Base-by-base conservation (phyloP, 1,140 invertebrate genomes). In the Mamestra configurata region DNA sequence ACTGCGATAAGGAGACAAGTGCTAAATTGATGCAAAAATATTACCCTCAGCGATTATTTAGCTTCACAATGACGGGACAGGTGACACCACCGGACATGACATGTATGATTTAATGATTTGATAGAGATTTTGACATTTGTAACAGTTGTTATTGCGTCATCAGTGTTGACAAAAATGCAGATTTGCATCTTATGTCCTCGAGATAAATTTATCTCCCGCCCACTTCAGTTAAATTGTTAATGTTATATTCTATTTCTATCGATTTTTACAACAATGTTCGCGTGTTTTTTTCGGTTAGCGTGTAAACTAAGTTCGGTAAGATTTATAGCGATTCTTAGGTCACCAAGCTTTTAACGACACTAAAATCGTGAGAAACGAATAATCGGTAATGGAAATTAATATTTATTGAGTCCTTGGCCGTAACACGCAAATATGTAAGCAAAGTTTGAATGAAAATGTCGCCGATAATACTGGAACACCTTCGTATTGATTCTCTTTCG, bases 401-500 rank as follows among this genome's bases (percentile, higher is more conserved):
- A 49, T 70, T 49, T 27, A 70, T 22, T 6, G 10, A 11, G 66
- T 15, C 43, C 66, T 70, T 70, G 40, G 66, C 40, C 20, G 22
- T 49, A 22, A 49, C 51, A 31, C 11, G 43, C 53, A 15, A 27
- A 75, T 49, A 59, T 59, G 53, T 24, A 43, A 43, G 71, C 37
- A 59, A 24, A 40, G 27, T 22, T 75, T 75, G 53, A 59, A 75
- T 75, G 71, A 46, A 76, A 64, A 35, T 61, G 55, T 76, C 8
- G n/a, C n/a, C 35, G 18, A 31, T 49, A n/a, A 76, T 61, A 18
- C 24, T 20, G 31, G 49, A 61, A 40, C 22, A 15, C 24, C 18
- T 4, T 35, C 1, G 40, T 76, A 76, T 76, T 64, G 73, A 76
- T 76, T 76, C 55, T 57, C 64, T 61, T 27, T 15, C 55, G 15